Base-by-base conservation (phyloP, 2,888 invertebrate genomes). In the Chelonus formosanus region DNA sequence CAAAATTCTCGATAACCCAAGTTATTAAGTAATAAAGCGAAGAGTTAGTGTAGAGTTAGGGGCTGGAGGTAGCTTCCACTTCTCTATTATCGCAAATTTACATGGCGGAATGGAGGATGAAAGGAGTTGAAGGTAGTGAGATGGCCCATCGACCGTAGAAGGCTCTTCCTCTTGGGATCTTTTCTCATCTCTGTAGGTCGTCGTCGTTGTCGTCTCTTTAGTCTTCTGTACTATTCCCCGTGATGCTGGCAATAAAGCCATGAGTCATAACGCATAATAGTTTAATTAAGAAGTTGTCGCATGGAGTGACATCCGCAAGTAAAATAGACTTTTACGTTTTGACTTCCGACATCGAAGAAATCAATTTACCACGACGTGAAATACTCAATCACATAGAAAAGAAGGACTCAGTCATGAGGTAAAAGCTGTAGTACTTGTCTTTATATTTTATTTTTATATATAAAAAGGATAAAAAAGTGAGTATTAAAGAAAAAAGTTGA, bases 1-100 rank as follows among this genome's bases (percentile, higher is more conserved):
- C 75, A 77, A 80, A 81, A 78, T 81, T 79, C 78, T 79, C 81
- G 83, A 83, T 83, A 83, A 82, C 78, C 78, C 81, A 77, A 82
- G 82, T 82, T 81, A 83, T 82, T 81, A 82, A 83, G 80, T 83
- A 80, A 82, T 83, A 83, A 83, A 83, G 80, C 78, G 74, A 70
- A 56, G 76, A 79, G 81, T 80, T 81, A 78, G 78, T 76, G 77
- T 72, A 64, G 74, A 76, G 74, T 74, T 73, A 70, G 74, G 70
- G 73, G 75, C 71, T 68, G 73, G 48, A 34, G 64, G 36, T 44
- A 62, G 69, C 74, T 75, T 79, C 75, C 76, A 76, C 70, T 69
- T 67, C 71, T 75, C 80, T 76, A 81, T 82, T 81, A 82, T 82
- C 80, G 78, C 77, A 78, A 83, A 83, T 83, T 83, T 82, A 82